Conservation (phyloP, 2,888 invertebrate species). For the Blastobasis lacticolella region DNA sequence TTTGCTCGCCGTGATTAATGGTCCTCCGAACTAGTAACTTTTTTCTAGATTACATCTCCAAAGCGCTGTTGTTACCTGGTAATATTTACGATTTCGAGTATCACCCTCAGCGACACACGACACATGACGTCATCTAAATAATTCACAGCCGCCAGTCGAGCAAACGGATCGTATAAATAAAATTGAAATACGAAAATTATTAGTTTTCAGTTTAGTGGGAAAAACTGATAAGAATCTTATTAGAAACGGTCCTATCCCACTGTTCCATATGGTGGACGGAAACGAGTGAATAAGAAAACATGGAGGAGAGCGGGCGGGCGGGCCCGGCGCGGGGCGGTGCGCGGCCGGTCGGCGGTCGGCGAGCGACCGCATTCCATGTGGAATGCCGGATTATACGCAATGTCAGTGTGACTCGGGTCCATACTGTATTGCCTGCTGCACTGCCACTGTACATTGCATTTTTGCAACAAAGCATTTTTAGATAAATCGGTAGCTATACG, state of each 20-base stretch:
- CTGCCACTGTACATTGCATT: conserved; percentile 30
- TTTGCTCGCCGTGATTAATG: conserved; percentile 18
- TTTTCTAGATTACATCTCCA: conserved; percentile 10
- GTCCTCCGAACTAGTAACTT: conserved; percentile 13
- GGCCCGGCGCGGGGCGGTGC: conserved; percentile 31
- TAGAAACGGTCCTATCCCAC: conserved; percentile 56
- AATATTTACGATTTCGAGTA: conserved; percentile 1
- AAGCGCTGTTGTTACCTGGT: background rate
- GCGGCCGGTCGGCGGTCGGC: conserved; percentile 50
- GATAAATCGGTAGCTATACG: conserved; percentile 5
- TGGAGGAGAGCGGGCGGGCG: conserved; percentile 52
- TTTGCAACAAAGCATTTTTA: conserved; percentile 28
- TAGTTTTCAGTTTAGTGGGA: conserved; percentile 5
- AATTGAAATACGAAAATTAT: no score
- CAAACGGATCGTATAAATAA: no score
- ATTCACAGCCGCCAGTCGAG: no score
- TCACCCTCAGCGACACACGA: no score
- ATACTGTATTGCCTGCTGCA: conserved; percentile 27
- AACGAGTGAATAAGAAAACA: conserved; percentile 62
- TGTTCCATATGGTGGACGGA: conserved; percentile 64
- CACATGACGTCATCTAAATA: conserved; percentile 34
- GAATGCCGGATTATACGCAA: conserved; percentile 70
- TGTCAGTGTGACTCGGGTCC: conserved; percentile 63
- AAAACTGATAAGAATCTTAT: conserved; percentile 42
- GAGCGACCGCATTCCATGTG: conserved; percentile 71